A percentile compares a stretch with the other conserved stretches of the same genome.
Conservation (phyloP, 2,797 vertebrate species). For the Melanotaenia boesemani region DNA sequence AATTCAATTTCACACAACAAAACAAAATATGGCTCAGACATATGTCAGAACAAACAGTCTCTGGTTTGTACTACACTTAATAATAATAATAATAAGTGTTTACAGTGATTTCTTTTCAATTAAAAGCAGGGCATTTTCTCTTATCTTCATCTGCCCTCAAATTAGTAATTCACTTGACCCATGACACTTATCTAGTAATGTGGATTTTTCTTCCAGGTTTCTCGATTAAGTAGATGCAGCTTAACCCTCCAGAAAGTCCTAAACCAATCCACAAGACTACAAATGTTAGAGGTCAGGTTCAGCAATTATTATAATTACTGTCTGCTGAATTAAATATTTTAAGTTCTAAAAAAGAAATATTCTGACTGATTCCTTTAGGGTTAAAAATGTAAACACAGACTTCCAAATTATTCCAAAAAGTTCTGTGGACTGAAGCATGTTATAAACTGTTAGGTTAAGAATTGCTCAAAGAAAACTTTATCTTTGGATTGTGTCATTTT, state of each 20-base stretch:
- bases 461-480: background rate
- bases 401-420: background rate
- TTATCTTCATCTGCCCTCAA: background rate
- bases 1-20: background rate
- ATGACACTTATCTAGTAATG: background rate
- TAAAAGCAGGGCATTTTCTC: background rate
- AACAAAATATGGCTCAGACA: constrained; percentile 2
- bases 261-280: constrained; percentile 1
- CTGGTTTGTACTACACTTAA: constrained; percentile 15
- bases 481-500: background rate
- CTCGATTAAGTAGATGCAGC: constrained; percentile 14
- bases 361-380: background rate
- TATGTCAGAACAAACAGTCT: background rate
- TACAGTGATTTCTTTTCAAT: background rate
- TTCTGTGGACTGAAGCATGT: background rate
- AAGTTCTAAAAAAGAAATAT: constrained; percentile 4
- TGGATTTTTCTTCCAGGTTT: background rate
- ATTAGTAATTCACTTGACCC: background rate
- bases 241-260: background rate
- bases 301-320: constrained; percentile 3
- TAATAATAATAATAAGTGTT: too few relatives aligned
- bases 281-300: constrained; percentile 17
- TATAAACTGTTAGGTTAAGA: background rate
- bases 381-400: background rate
- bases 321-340: constrained; percentile 1